Conservation (phyloP, 2,113 vertebrate genomes). For the Carassius carassius region DNA sequence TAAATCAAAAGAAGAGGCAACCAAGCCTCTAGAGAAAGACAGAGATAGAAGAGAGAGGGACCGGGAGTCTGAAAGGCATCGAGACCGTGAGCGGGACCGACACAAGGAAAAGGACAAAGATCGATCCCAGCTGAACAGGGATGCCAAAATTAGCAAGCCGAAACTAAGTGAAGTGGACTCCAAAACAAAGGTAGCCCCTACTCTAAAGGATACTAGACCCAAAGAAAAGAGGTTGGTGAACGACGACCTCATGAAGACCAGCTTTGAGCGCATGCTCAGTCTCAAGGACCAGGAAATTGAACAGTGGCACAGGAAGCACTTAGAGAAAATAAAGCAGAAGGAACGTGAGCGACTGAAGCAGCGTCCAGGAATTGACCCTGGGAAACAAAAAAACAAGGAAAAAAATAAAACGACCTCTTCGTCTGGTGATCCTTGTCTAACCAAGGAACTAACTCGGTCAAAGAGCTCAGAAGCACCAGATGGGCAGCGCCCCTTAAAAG, state of each 20-base stretch:
- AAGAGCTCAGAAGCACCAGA: conserved; percentile 92
- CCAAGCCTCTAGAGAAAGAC: conserved; percentile 88
- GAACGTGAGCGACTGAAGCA: conserved; percentile 92
- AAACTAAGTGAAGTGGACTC: conserved; percentile 74
- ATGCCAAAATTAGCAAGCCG: conserved; percentile 73
- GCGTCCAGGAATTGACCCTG: conserved; percentile 79
- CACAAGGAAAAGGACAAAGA: conserved; percentile 89
- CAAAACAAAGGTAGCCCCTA: conserved; percentile 81
- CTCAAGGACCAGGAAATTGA: conserved; percentile 97
- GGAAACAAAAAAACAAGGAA: conserved; percentile 86
- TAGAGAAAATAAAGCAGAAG: conserved; percentile 98
- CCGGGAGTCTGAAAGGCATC: conserved; percentile 72
- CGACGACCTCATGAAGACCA: conserved; percentile 97
- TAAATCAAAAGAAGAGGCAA: conserved; percentile 88
- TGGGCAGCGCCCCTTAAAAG: conserved; percentile 79
- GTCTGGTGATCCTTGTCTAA: conserved; percentile 73
- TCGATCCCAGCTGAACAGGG: conserved; percentile 80
- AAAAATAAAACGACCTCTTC: conserved; percentile 72
- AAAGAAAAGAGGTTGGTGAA: conserved; percentile 95
- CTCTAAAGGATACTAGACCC: conserved; percentile 83
- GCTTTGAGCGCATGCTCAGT: conserved; percentile 98
- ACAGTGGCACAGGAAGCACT: conserved; percentile 96
- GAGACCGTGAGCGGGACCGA: conserved; percentile 87
- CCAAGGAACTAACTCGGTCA: conserved; percentile 88
- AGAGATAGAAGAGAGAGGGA: conserved; percentile 86